Base-by-base conservation (phyloP, 1,140 invertebrate genomes). In the Drusus annulatus region DNA sequence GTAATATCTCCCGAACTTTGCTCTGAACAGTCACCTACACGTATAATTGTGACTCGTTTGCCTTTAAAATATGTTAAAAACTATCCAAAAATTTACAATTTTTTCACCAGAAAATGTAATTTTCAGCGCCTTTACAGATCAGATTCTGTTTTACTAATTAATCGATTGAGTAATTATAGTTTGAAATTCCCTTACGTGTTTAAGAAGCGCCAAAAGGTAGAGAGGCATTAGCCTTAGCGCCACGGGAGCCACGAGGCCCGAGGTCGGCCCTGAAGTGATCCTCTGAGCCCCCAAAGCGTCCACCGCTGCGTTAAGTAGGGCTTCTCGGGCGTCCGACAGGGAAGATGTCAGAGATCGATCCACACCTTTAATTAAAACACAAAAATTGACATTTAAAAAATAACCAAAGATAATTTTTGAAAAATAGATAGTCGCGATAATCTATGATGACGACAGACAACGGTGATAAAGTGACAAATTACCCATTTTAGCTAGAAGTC, bases 401-500 rank as follows among this genome's bases (percentile, higher is more conserved):
- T n/a, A n/a, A n/a, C n/a, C n/a, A n/a, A n/a, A n/a, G n/a, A n/a
- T n/a, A n/a, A n/a, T n/a, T n/a, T n/a, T n/a, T n/a, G n/a, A n/a
- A n/a, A n/a, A n/a, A n/a, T n/a, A n/a, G 31, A 36, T 4, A 36
- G 8, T 8, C 31, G 6, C 0, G 6, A 8, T 7, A 4, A 36
- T 3, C 5, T 3, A 8, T 3, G 31, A 36, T 36, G 8, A 36
- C 31, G 5, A 36, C 8, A 36, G 2, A 36, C 5, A 71, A 51
- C n/a, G 10, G n/a, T 7, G 23, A 51, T 50, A 51, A 71, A 17
- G 16, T 51, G 3, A 51, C 17, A 50, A 82, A 90, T 90, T 86
- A 96, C 95, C 97, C 97, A 99, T 99, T 93, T 99, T 99, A 1
- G 95, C 93, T 23, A 99, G 90, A 62, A 99, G 88, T 54, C 96